Percentiles rank a stretch among this genome's conserved stretches.
These are phyloP conservation scores for Entelurus aequoreus DNA, from an alignment of 2,113 vertebrate genomes.

Conservation along the genomic window DNA sequence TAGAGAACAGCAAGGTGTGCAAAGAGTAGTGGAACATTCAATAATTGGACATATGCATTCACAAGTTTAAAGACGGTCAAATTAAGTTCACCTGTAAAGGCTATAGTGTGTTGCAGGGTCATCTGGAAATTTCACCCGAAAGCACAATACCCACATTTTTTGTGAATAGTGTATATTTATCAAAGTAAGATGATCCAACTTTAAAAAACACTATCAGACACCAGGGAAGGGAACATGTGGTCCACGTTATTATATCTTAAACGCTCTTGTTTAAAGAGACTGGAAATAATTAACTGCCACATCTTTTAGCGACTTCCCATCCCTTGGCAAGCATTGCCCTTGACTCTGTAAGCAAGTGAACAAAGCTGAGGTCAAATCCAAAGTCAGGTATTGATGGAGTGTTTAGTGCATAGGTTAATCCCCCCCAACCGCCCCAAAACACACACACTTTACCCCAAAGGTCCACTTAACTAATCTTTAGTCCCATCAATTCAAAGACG, in stretches of 20 bases:
- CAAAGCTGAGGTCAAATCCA: slow-evolving; percentile 48
- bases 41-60: too few relatives aligned
- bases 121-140: background rate
- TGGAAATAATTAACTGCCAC: background rate
- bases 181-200: too few relatives aligned
- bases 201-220: too few relatives aligned
- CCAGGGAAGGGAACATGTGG: too few relatives aligned
- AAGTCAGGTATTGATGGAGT: slow-evolving; percentile 32
- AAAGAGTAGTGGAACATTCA: too few relatives aligned
- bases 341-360: slow-evolving; percentile 15
- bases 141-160: too few relatives aligned
- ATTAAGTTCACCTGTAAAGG: too few relatives aligned
- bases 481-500: slow-evolving; percentile 34
- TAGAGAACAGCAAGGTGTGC: too few relatives aligned
- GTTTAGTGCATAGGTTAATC: background rate
- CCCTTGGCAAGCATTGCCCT: background rate
- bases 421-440: slow-evolving; percentile 28
- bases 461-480: slow-evolving; percentile 11
- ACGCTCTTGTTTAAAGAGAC: background rate
- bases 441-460: slow-evolving; percentile 6
- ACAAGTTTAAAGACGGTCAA: too few relatives aligned
- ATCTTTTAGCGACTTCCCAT: background rate
- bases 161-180: too few relatives aligned
- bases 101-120: background rate
- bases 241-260: too few relatives aligned